Evolutionary conservation across 2,797 vertebrate genomes (phyloP), one percentile per base, ranked within the genome.

Genomic region (Botia almorhae): DNA sequence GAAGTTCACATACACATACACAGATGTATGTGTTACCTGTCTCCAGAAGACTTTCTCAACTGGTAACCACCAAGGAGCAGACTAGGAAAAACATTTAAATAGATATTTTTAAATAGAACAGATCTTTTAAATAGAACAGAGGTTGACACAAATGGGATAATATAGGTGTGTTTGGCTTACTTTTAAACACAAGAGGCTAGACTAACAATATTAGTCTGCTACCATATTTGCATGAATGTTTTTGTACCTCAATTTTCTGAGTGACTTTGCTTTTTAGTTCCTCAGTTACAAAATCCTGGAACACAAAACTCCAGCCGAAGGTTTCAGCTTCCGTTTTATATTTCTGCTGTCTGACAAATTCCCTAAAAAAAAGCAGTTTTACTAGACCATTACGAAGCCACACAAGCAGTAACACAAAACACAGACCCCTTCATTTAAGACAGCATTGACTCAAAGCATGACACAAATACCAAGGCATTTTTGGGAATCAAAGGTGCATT

Each of bases 251-350:
- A 83, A 98, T 95, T 58, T 91, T 96, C 86, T 95, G 92, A 2
- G 94, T 95, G 23, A 95, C 94, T 93, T 96, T 97, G 85, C 91
- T 94, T 90, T 94, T 97, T 87, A 96, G 90, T 64, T 97, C 95
- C 50, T 95, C 92, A 0, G 96, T 87, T 53, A 98, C 96, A 74
- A 98, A 97, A 85, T 98, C 96, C 85, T 98, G 94, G 88, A 99
- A 99, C 76, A 99, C 97, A 89, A 99, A 99, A 90, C 98, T 98
- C 97, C 98, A 98, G 0, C 96, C 96, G 69, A 98, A 99, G 0
- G 60, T 88, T 90, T 99, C 96, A 0, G 97, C 97, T 90, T 99
- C 97, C 0, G 96, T 97, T 92, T 90, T 96, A 88, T 96, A 98
- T 83, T 96, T 98, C 79, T 92, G 89, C 1, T 92, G 90, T 87